Conservation (phyloP, 2,888 invertebrate genomes). For the Argynnis bischoffii region DNA sequence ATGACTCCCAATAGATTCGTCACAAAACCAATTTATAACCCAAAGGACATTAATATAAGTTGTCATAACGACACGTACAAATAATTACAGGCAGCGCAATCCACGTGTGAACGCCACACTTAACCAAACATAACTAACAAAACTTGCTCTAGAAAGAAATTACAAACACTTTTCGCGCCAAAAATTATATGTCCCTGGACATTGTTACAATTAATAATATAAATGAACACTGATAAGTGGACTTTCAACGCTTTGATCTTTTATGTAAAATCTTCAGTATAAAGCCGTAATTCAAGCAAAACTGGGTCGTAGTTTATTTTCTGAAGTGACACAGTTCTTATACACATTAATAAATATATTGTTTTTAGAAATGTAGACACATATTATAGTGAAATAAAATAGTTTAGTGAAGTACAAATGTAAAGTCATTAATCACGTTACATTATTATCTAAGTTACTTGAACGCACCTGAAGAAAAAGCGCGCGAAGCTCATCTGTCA, state of each 20-base stretch:
- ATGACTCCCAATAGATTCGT: constrained; percentile 34
- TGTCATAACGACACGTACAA: constrained; percentile 36
- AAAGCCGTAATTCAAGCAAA: constrained; percentile 55
- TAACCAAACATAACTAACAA: constrained; percentile 62
- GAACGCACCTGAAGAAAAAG: constrained; percentile 76
- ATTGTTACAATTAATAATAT: constrained; percentile 26
- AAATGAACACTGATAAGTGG: constrained; percentile 20
- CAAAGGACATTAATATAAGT: constrained; percentile 37
- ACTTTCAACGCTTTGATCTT: constrained; percentile 57
- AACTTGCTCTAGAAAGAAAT: constrained; percentile 32
- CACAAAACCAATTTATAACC: constrained; percentile 38
- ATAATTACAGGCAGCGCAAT: constrained; percentile 35
- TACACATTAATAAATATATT: constrained; percentile 36
- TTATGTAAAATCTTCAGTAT: constrained; percentile 44
- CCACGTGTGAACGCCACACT: constrained; percentile 50
- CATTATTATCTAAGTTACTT: constrained; percentile 59
- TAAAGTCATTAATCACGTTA: constrained; percentile 49
- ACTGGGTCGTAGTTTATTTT: constrained; percentile 64
- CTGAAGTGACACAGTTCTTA: constrained; percentile 61
- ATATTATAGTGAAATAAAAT: constrained; percentile 17
- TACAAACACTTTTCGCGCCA: constrained; percentile 26
- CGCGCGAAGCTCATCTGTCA: constrained; percentile 77
- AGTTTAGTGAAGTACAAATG: constrained; percentile 22
- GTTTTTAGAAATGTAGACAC: constrained; percentile 41
- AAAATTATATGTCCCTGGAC: constrained; percentile 24